Evolutionary conservation across 64 coral and sea anemone genomes (phyloP), one percentile per base, ranked within the genome.

Genomic region (Pachyseris speciosa): DNA sequence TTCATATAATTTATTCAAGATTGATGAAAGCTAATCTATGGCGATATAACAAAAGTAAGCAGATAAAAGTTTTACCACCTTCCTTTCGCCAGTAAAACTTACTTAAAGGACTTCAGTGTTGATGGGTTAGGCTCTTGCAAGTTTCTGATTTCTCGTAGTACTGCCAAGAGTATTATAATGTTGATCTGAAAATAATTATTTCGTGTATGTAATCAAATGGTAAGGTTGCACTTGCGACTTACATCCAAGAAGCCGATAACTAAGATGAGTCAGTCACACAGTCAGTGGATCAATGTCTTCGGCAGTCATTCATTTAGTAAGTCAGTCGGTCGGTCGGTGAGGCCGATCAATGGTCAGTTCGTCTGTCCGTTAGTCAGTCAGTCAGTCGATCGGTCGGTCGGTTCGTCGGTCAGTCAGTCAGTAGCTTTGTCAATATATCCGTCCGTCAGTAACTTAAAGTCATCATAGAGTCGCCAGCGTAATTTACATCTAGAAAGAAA

Each of bases 91-190:
- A 34, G 22, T 30, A 80, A 19, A 59, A 60, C 76, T 34, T 80
- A 80, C 76, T 59, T 80, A 34, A 80, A 80, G 28, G 76, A 34
- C 27, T 37, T 80, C 76, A 80, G n/a, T 60, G 10, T 80, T 38
- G 76, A 38, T 29, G 76, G 76, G 31, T 90, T 90, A 0, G 87
- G 57, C 20, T 69, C 64, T 22, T 90, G 61, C 7, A 90, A 17
- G 64, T 65, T 79, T 68, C 58, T 50, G 19, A 90, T 61, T 13
- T 90, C 87, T 13, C 87, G 74, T 7, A 90, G 30, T 3, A 79
- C 74, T 17, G 60, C 60, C 29, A 80, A 52, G 0, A 91, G 65
- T 30, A 91, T 61, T 7, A 73, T 55, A 42, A 83, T 7, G 49
- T 91, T 83, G 29, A 91, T 28, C 89, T 84, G 16, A 38, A 53